Evolutionary conservation across 2,113 vertebrate species (phyloP), one percentile per base, ranked within the genome.

Genomic region (Gasterosteus aculeatus): DNA sequence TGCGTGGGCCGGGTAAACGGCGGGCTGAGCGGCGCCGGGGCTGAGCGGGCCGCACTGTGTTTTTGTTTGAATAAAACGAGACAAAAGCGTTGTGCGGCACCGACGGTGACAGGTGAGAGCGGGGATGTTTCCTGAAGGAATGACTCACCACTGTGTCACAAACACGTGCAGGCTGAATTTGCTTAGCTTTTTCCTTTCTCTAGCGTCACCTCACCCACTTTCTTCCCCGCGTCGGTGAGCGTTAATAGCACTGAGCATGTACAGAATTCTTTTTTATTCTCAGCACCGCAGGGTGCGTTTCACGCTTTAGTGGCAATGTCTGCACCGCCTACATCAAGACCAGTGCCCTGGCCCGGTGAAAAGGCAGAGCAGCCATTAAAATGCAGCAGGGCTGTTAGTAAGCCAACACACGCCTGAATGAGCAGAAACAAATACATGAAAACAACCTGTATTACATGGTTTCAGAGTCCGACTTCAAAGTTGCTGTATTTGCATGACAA

Each of bases 91-190:
- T 16, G 53, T 1, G 77, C 73, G 57, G 66, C 54, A 54, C 10
- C 53, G 47, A 14, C 33, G 29, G 39, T 41, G 84, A 44, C 78
- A 83, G 85, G 77, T 81, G 71, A 87, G 70, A 67, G 69, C 31
- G 10, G 62, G 35, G 65, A 62, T 31, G n/a, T 33, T 78, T 78
- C 68, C 15, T 71, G 74, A 41, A 61, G 58, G 22, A 79, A 59
- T 87, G 80, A 89, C 60, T 86, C 81, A 83, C 59, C 71, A 10
- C 35, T 71, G 72, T 62, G 62, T 64, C 57, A 64, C 22, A 56
- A 56, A 85, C 35, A 75, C 78, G 54, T 81, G 56, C 51, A 67
- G 56, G 53, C 65, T 64, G 67, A 47, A 44, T 76, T 61, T 9
- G 29, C 58, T 64, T 69, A 47, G 61, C 31, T 19, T 18, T 31